phyloP scores from a whole-genome alignment of 1,140 invertebrate genomes.

The Arctopsyche grandis region DNA sequence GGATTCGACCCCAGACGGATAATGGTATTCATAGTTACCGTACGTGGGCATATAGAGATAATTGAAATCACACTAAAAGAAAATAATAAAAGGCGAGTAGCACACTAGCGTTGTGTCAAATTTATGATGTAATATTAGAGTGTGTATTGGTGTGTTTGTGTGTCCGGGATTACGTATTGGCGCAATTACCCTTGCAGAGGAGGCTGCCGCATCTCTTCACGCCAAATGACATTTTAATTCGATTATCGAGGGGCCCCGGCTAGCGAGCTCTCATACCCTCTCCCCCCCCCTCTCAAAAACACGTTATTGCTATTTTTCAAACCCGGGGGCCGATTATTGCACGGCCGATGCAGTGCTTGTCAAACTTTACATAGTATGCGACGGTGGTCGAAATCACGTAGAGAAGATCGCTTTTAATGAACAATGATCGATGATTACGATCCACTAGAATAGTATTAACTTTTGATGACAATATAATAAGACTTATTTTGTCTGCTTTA shows the following conservation, averaged over 20 bases:
- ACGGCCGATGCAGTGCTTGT: neutral
- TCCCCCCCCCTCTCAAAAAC: conserved; percentile 25
- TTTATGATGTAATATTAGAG: conserved; percentile 39
- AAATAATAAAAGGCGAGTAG: neutral
- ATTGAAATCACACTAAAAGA: neutral
- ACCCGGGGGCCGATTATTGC: conserved; percentile 22
- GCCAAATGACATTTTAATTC: conserved; percentile 47
- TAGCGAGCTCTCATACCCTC: neutral
- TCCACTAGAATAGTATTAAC: too few species aligned
- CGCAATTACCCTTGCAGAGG: conserved; percentile 23
- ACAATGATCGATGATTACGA: too few species aligned
- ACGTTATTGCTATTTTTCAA: conserved; percentile 45
- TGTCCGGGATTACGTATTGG: conserved; percentile 37
- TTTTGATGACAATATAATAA: too few species aligned
- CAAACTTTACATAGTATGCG: neutral
- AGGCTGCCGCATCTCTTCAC: conserved; percentile 41
- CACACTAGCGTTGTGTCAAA: conserved; percentile 18
- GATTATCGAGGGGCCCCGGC: conserved; percentile 23
- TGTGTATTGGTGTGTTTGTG: neutral
- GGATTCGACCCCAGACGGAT: too few species aligned
- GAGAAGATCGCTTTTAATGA: too few species aligned
- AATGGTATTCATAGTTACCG: too few species aligned
- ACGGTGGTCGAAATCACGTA: neutral
- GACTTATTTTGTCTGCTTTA: too few species aligned
- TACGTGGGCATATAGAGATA: too few species aligned